Evolutionary conservation across 2,888 invertebrate genomes (phyloP).

Genomic region (Polydrusus cervinus): DNA sequence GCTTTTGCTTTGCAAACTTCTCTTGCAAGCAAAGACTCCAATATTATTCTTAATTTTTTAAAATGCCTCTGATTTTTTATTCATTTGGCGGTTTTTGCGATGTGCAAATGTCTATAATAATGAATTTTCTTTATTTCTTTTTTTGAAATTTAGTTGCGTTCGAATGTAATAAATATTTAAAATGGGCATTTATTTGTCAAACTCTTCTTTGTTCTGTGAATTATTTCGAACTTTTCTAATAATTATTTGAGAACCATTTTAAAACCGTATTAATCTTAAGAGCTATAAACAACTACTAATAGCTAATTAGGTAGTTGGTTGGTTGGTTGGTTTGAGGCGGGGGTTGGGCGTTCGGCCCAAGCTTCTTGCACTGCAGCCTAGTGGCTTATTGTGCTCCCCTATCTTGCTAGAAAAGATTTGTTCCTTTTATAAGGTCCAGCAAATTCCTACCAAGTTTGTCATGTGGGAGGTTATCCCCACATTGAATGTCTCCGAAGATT

Average conservation of each 20-base stretch:
- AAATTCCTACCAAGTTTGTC: too few relatives aligned
- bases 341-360: too few relatives aligned
- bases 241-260: background rate
- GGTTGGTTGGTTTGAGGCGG: too few relatives aligned
- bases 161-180: slow-evolving; percentile 26
- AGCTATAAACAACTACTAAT: slow-evolving; percentile 8
- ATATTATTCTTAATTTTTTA: slow-evolving; percentile 32
- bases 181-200: slow-evolving; percentile 17
- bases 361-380: too few relatives aligned
- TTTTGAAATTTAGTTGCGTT: slow-evolving; percentile 7
- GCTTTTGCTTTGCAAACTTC: slow-evolving; percentile 29
- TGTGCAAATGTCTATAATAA: slow-evolving; percentile 14
- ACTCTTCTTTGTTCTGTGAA: background rate
- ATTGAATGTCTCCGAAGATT: too few relatives aligned
- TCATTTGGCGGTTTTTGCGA: slow-evolving; percentile 13
- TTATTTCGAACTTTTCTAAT: slow-evolving; percentile 1
- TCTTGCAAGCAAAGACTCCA: slow-evolving; percentile 22
- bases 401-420: too few relatives aligned
- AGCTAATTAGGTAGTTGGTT: background rate
- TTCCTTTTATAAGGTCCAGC: too few relatives aligned
- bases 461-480: too few relatives aligned
- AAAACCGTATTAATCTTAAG: background rate
- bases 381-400: too few relatives aligned
- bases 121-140: slow-evolving; percentile 11
- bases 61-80: slow-evolving; percentile 12